Evolutionary conservation across 2,797 vertebrate species (phyloP).

Genomic region (Sebastes kiyomatsui): DNA sequence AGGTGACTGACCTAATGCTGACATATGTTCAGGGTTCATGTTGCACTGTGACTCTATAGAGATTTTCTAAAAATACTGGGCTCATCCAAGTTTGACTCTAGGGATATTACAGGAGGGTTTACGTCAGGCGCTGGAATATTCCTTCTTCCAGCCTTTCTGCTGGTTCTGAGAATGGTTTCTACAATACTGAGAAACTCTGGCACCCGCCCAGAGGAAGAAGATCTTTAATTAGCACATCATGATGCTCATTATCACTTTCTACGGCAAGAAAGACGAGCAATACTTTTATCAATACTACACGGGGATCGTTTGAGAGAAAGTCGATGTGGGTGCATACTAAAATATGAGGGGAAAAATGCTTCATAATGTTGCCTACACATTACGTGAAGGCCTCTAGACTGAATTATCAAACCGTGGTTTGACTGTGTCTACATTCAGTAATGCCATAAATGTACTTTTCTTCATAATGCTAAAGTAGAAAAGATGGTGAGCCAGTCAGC

Average conservation of each 20-base stretch:
- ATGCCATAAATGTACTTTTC: slow-evolving; percentile 28
- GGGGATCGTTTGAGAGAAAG: background rate
- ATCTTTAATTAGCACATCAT: slow-evolving; percentile 11
- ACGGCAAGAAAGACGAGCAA: background rate
- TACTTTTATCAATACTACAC: background rate
- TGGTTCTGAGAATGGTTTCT: background rate
- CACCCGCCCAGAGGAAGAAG: background rate
- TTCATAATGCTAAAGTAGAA: slow-evolving; percentile 19
- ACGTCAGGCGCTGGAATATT: slow-evolving; percentile 1
- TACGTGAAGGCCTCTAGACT: background rate
- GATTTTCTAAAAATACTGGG: slow-evolving; percentile 56
- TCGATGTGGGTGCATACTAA: background rate
- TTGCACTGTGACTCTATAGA: slow-evolving; percentile 72
- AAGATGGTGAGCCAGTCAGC: background rate
- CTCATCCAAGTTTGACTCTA: slow-evolving; percentile 21
- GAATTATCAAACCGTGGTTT: slow-evolving; percentile 3
- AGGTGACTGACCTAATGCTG: slow-evolving; percentile 45
- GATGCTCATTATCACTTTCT: slow-evolving; percentile 6
- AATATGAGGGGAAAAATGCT: background rate
- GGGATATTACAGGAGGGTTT: slow-evolving; percentile 21
- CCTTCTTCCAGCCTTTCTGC: background rate
- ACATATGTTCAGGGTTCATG: slow-evolving; percentile 69
- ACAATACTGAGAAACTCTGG: background rate
- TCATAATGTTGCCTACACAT: slow-evolving; percentile 3
- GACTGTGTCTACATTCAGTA: background rate